Evolutionary conservation across 1,140 invertebrate species (phyloP).

Genomic region (Philaenus spumarius): DNA sequence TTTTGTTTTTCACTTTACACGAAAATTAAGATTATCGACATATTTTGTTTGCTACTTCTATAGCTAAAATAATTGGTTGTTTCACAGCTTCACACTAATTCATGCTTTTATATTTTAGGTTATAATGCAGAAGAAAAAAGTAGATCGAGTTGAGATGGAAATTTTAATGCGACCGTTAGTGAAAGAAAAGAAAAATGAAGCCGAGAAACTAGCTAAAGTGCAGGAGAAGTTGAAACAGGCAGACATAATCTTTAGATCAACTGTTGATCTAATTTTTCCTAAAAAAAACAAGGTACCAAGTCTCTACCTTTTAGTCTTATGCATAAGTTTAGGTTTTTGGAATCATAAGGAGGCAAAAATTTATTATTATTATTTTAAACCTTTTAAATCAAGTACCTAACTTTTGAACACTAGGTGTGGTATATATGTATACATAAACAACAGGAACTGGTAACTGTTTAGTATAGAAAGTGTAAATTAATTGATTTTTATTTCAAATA

Average conservation of each 20-base stretch:
- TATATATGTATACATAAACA: too few species aligned
- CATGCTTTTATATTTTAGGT: conserved; percentile 2
- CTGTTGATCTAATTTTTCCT: conserved; percentile 16
- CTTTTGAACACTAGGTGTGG: too few species aligned
- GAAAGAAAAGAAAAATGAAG: conserved; percentile 13
- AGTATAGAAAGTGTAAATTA: too few species aligned
- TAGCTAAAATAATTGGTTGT: not conserved
- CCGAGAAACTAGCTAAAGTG: conserved; percentile 13
- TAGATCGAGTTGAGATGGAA: conserved; percentile 17
- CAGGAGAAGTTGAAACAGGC: conserved; percentile 12
- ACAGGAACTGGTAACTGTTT: too few species aligned
- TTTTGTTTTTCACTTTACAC: not conserved
- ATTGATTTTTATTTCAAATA: too few species aligned
- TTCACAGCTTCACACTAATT: not conserved
- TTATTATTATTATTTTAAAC: too few species aligned
- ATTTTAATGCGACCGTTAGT: conserved; percentile 15
- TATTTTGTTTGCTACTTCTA: not conserved
- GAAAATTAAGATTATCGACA: not conserved
- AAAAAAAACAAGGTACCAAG: conserved; percentile 9
- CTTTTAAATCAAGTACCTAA: too few species aligned
- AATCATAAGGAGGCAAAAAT: too few species aligned
- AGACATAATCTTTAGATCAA: conserved; percentile 13
- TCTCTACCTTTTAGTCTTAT: not conserved
- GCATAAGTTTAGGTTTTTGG: too few species aligned
- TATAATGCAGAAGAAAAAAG: conserved; percentile 17